Evolutionary conservation across 2,797 vertebrate species (phyloP).

Genomic region (Poliocrania exsul): DNA sequence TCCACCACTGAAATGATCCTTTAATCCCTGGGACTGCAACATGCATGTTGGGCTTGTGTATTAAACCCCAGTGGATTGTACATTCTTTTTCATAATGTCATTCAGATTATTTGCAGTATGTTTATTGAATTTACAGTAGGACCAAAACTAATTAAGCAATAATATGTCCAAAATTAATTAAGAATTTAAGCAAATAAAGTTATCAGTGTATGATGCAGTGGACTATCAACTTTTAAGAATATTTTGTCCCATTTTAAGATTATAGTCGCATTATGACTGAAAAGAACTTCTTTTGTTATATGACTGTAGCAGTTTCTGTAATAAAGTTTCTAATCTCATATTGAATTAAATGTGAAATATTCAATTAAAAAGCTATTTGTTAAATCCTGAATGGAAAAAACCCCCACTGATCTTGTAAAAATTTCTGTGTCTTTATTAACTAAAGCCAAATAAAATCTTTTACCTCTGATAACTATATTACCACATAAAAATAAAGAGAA

Average conservation of each 20-base stretch:
- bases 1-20: background rate
- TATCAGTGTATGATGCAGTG: background rate
- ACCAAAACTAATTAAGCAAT: background rate
- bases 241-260: background rate
- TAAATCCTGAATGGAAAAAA: background rate
- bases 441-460: background rate
- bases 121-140: background rate
- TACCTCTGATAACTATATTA: background rate
- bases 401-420: background rate
- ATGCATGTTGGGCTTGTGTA: background rate
- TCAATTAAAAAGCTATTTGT: background rate
- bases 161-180: background rate
- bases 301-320: background rate
- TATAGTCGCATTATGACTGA: background rate
- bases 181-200: background rate
- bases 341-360: background rate
- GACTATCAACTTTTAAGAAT: background rate
- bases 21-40: background rate
- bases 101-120: background rate
- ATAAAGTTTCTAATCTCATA: constrained; percentile 5
- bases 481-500: background rate
- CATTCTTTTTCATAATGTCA: background rate
- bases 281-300: background rate
- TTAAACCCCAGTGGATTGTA: background rate
- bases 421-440: background rate